A percentile compares a stretch with the other conserved stretches of the same genome.
Evolutionary conservation across 2,113 vertebrate species (phyloP).

Genomic region (Corvus cornix): DNA sequence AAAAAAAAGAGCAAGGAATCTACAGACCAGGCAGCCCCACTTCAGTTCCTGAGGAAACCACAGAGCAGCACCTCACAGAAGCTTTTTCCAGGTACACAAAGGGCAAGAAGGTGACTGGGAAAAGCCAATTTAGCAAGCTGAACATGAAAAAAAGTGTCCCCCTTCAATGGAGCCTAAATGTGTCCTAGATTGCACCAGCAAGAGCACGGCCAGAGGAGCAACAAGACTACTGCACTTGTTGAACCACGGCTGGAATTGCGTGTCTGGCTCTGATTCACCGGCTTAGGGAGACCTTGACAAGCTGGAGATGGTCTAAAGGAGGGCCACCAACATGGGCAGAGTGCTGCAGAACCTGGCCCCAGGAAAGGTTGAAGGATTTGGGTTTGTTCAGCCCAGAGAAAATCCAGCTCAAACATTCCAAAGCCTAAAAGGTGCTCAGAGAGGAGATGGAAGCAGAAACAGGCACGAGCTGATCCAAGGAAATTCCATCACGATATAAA

Average conservation of each 20-base stretch:
- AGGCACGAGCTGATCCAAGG: not conserved
- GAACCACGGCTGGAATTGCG: not conserved
- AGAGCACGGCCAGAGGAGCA: not conserved
- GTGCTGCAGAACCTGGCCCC: not conserved
- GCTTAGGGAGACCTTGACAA: not conserved
- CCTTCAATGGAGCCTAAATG: not conserved
- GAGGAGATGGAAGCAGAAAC: not conserved
- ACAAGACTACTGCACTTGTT: not conserved
- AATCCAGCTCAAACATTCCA: not conserved
- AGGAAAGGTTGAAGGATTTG: fast-evolving
- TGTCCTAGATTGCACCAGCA: not conserved
- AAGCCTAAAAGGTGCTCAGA: not conserved
- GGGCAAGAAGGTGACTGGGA: not conserved
- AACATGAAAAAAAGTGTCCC: not conserved
- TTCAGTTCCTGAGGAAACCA: not conserved
- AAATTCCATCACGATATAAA: not conserved
- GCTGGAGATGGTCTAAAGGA: not conserved
- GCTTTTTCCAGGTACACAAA: not conserved
- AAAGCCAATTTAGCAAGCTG: not conserved
- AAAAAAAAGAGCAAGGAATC: not conserved
- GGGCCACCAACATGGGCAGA: not conserved
- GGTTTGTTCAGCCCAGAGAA: not conserved
- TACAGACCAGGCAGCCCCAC: not conserved
- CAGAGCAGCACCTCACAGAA: not conserved
- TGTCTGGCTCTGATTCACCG: not conserved